Evolutionary conservation across 2,113 vertebrate species (phyloP).

Genomic region (Microtus oregoni): DNA sequence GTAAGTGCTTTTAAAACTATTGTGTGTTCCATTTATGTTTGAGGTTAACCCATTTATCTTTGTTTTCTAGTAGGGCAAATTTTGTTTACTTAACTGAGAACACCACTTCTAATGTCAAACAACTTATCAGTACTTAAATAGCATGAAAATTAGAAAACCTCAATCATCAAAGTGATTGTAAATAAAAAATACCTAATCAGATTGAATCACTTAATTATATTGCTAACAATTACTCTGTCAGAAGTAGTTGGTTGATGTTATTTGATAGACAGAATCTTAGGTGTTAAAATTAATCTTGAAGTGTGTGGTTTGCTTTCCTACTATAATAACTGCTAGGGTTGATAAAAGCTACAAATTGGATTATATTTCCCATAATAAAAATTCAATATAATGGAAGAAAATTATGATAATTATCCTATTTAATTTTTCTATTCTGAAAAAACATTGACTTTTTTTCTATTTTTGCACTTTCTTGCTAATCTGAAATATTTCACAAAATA

Average conservation of each 20-base stretch:
- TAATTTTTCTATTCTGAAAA: slow-evolving; percentile 32
- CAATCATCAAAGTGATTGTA: background rate
- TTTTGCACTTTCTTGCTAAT: slow-evolving; percentile 45
- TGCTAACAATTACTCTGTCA: background rate
- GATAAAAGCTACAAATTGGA: slow-evolving; percentile 64
- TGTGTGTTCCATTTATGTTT: background rate
- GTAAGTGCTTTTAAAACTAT: background rate
- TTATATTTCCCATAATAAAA: slow-evolving; percentile 54
- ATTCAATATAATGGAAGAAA: background rate
- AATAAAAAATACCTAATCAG: background rate
- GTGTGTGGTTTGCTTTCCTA: slow-evolving; percentile 7
- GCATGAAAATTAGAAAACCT: background rate
- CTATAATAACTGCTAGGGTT: slow-evolving; percentile 22
- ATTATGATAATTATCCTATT: background rate
- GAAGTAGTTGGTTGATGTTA: background rate
- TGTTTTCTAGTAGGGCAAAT: background rate
- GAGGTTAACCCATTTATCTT: background rate
- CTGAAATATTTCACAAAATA: slow-evolving; percentile 43
- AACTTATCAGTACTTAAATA: background rate
- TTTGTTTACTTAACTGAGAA: background rate
- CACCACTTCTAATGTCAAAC: background rate
- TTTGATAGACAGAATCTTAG: background rate
- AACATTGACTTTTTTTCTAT: background rate
- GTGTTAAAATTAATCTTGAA: background rate
- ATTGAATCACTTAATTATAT: slow-evolving; percentile 49